Evolutionary conservation across 2,113 vertebrate species (phyloP), one percentile per base, ranked within the genome.

Genomic region (Pterocles orientalis): DNA sequence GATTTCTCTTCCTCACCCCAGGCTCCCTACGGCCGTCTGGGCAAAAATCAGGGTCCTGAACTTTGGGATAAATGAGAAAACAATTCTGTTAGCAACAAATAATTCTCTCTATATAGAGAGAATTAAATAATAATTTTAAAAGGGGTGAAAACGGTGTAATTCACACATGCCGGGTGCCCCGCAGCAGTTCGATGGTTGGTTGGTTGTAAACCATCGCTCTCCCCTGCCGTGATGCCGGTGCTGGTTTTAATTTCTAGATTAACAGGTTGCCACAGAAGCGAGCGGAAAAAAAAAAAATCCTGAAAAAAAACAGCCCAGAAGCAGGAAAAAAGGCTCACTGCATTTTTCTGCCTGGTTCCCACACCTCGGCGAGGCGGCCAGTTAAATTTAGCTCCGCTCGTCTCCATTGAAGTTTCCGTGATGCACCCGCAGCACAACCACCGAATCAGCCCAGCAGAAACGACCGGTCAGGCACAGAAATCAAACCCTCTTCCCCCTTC

Each of bases 171-270:
- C 3, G 5, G 26, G 51, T 3, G 4, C 15, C 12, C 10, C 1
- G 8, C 29, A 69, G 81, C 90, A 73, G 47, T 43, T 86, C 4
- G 12, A 3, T 14, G 41, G 28, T 45, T 36, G 18, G 2, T 11
- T 51, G 50, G 64, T 43, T 84, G 18, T 45, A 76, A 92, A 66
- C 80, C 48, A 48, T 51, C 0, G 0, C 48, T 36, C 31, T 48
- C 47, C 43, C 57, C 48, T 53, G 56, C 56, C 6, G 5, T 1
- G 4, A 19, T 3, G 2, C 58, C 5, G 7, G 50, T 50, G 83
- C 91, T 68, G 72, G 8, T 91, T 92, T 88, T 90, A 86, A 94
- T 90, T 95, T 94, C 88, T 95, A 91, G 70, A 77, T 77, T 95
- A 92, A 92, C 11, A 12, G 89, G 66, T 43, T 87, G 91, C 80